These are phyloP conservation scores for Ophion obscuratus DNA, from an alignment of 2,888 invertebrate species.

Conservation along the genomic window DNA sequence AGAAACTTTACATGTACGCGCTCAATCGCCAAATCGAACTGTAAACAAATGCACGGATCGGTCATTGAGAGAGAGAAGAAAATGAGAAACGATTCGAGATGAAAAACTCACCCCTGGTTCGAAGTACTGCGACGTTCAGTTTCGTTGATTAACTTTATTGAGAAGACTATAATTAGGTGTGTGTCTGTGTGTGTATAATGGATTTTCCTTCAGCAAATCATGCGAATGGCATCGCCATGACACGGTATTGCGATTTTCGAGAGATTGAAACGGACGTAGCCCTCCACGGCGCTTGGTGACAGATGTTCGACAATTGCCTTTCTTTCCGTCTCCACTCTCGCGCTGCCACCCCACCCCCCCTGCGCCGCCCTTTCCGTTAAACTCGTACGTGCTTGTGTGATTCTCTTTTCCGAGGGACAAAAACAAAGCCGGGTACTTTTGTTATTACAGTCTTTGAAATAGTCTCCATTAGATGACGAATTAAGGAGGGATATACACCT, in stretches of 20 bases:
- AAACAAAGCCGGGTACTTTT: neutral
- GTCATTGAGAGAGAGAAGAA: neutral
- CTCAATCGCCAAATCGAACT: constrained; percentile 41
- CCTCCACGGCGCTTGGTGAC: constrained; percentile 75
- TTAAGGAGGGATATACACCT: neutral
- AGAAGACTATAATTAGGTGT: neutral
- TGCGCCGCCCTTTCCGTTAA: neutral
- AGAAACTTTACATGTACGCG: constrained; percentile 32
- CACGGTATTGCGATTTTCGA: constrained; percentile 76
- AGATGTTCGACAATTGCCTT: constrained; percentile 77
- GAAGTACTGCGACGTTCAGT: constrained; percentile 23
- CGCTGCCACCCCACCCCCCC: neutral
- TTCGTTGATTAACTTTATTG: constrained; percentile 26
- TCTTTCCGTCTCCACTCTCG: constrained; percentile 65
- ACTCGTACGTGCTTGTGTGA: neutral
- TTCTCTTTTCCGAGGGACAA: constrained; percentile 1
- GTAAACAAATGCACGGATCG: constrained; percentile 58
- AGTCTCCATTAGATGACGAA: neutral
- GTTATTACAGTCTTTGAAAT: neutral
- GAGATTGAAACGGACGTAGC: constrained; percentile 75
- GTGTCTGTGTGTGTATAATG: constrained; percentile 27
- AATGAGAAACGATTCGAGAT: neutral
- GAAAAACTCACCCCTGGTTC: constrained; percentile 33
- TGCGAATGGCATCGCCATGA: constrained; percentile 77
- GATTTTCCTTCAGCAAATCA: constrained; percentile 74